Evolutionary conservation across 1,140 invertebrate species (phyloP), one percentile per base, ranked within the genome.

Genomic region (Conus ventricosus): DNA sequence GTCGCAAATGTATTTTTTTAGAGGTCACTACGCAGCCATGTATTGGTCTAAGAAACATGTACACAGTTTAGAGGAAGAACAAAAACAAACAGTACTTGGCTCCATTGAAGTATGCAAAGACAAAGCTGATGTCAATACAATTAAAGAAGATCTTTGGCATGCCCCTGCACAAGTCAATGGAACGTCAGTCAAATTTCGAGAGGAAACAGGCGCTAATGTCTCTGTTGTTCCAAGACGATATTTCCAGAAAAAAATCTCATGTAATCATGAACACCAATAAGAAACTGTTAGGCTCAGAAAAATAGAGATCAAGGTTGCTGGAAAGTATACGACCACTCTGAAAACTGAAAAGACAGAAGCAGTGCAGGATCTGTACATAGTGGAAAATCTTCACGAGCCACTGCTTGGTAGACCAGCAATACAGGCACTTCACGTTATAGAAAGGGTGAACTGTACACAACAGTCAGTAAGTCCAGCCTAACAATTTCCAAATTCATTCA

Each of bases 371-470:
- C 5, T 81, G 80, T 81, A n/a, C 27, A 81, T 54, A 27, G 80
- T 81, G 17, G 8, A 51, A 13, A 81, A 81, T 81, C 80, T 81
- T 8, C 11, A 81, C 7, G 27, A 81, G 20, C 80, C 80, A 53
- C 27, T 60, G 2, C 5, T 81, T n/a, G 80, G 80, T 6, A 81
- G 53, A 54, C 80, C 80, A 39, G 80, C 39, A 20, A 81, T 15
- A 53, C n/a, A 81, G 4, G 80, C 80, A 27, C 80, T 51, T 20
- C 80, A 81, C 17, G 1, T 81, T n/a, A 25, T 81, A 39, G 90
- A 93, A 88, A 67, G 94, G 3, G 76, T 89, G 11, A 85, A 88
- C 76, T 90, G 92, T 76, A 87, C 90, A 75, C 90, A 90, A 51
- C 15, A 80, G 51, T 67, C n/a, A 87, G 13, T 20, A 67, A 27